Percentiles rank a stretch among this genome's conserved stretches.
These are phyloP conservation scores for Anoplopoma fimbria DNA, from an alignment of 2,113 vertebrate species.

Conservation along the genomic window DNA sequence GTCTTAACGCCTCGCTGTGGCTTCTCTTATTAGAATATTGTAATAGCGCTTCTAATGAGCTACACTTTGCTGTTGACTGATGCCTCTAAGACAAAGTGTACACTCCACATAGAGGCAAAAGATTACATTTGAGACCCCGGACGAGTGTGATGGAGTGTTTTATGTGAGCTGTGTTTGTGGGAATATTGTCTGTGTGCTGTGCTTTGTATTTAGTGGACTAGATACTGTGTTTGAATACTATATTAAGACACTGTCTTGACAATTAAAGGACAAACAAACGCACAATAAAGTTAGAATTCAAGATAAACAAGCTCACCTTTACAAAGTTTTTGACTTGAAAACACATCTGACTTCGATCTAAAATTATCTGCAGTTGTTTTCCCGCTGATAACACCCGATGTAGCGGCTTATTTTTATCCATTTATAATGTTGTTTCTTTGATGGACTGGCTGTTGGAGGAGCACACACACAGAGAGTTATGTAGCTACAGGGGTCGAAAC, in stretches of 20 bases:
- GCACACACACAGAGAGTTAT: background rate
- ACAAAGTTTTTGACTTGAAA: background rate
- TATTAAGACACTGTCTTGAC: background rate
- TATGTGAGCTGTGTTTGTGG: slow-evolving; percentile 30
- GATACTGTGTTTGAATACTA: background rate
- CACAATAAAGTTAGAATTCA: too few species aligned
- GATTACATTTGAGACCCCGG: slow-evolving; percentile 45
- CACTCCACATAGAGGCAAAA: slow-evolving; percentile 23
- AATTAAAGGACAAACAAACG: background rate
- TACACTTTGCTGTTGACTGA: slow-evolving; percentile 43
- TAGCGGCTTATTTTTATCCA: slow-evolving; percentile 11
- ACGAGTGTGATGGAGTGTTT: slow-evolving; percentile 43
- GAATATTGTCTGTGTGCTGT: too few species aligned
- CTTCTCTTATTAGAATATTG: slow-evolving; percentile 55
- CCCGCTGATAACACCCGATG: background rate
- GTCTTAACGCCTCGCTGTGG: slow-evolving; percentile 52
- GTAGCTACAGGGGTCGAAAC: slow-evolving; percentile 24
- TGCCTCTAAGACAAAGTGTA: slow-evolving; percentile 45
- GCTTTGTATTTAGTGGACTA: background rate
- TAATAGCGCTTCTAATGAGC: slow-evolving; percentile 63
- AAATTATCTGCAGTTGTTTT: slow-evolving; percentile 8
- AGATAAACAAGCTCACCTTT: background rate
- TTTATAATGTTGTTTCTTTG: slow-evolving; percentile 36
- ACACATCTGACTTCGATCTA: background rate
- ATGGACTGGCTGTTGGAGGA: slow-evolving; percentile 13